Conservation (phyloP, 1,140 invertebrate genomes). For the Musca domestica region DNA sequence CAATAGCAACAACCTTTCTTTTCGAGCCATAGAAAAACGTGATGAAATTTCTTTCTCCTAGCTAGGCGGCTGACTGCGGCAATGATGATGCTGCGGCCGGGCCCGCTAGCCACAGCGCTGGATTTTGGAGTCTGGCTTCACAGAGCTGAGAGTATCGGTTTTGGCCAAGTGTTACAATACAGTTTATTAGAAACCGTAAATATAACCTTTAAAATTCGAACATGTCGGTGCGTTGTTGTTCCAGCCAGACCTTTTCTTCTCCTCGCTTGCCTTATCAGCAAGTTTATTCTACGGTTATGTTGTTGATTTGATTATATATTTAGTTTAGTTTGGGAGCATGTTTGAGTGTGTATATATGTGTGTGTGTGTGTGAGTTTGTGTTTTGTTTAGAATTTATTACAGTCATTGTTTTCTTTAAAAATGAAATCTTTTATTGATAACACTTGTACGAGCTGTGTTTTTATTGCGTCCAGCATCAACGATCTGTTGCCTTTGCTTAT, state of each 20-base stretch:
- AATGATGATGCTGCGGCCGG: not conserved
- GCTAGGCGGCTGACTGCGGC: not conserved
- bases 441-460: not conserved
- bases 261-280: not conserved
- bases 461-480: not conserved
- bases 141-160: not conserved
- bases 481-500: no score
- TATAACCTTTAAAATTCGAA: conserved; percentile 12
- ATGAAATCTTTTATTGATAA: conserved; percentile 22
- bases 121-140: not conserved
- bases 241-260: not conserved
- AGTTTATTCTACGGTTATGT: not conserved
- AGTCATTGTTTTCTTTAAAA: conserved; percentile 18
- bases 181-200: conserved; percentile 8
- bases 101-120: not conserved
- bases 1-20: conserved; percentile 13
- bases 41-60: conserved; percentile 11
- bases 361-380: not conserved
- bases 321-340: not conserved
- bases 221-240: conserved; percentile 1
- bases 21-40: conserved; percentile 8
- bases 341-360: no score
- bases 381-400: conserved; percentile 14
- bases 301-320: not conserved
- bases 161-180: conserved; percentile 19